phyloP scores from a whole-genome alignment of 2,113 vertebrate species.

The Actinemys pallida region DNA sequence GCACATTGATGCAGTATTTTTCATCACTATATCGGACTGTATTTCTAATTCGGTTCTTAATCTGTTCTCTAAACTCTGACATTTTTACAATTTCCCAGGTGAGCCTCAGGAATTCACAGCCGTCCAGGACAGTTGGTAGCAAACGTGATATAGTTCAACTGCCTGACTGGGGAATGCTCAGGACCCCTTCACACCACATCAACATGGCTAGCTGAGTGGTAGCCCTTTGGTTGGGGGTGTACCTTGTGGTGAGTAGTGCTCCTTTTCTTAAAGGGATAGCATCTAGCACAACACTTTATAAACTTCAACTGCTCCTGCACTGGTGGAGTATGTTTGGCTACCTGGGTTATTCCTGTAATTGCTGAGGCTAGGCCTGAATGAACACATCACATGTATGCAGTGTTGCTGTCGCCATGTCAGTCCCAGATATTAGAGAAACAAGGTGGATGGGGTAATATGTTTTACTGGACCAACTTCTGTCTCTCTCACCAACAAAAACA shows the following conservation, averaged over 20 bases:
- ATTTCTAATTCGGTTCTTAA: accelerated
- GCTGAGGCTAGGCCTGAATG: neutral
- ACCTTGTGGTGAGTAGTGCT: neutral
- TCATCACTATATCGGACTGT: neutral
- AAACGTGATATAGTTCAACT: accelerated
- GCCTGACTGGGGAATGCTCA: neutral
- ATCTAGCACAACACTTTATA: neutral
- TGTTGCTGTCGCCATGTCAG: neutral
- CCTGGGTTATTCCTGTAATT: neutral
- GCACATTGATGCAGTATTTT: neutral
- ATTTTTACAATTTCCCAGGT: neutral
- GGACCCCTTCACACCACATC: neutral
- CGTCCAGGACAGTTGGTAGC: accelerated
- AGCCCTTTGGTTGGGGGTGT: neutral
- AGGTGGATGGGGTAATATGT: neutral
- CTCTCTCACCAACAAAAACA: neutral
- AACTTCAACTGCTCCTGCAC: neutral
- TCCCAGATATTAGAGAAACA: neutral
- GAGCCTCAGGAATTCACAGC: neutral
- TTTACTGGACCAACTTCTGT: neutral
- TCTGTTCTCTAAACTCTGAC: neutral
- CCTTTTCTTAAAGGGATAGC: neutral
- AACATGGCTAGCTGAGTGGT: accelerated
- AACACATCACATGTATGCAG: neutral
- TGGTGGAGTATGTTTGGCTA: neutral